phyloP scores from a whole-genome alignment of 2,888 invertebrate genomes.

The Oxytorus armatus region DNA sequence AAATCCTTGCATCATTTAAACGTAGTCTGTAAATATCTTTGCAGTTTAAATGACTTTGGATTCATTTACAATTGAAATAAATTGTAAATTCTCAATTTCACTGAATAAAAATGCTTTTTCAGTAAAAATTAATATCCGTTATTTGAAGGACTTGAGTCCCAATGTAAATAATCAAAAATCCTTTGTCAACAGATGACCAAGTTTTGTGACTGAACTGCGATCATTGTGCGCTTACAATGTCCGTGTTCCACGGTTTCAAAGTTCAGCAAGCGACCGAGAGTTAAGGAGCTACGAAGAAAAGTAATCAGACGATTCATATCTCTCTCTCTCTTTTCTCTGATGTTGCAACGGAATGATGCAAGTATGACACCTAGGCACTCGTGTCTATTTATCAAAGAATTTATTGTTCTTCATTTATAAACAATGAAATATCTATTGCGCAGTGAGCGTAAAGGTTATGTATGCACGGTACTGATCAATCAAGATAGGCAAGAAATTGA shows the following conservation, averaged over 20 bases:
- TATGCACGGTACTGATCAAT: background rate
- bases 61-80: too few relatives aligned
- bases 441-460: constrained; percentile 35
- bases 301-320: constrained; percentile 48
- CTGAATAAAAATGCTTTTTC: too few relatives aligned
- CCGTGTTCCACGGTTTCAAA: background rate
- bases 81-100: too few relatives aligned
- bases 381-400: constrained; percentile 20
- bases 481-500: background rate
- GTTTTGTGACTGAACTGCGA: background rate
- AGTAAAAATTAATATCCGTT: too few relatives aligned
- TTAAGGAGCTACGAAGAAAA: constrained; percentile 48
- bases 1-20: too few relatives aligned
- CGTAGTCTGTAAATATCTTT: too few relatives aligned
- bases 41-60: too few relatives aligned
- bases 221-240: constrained; percentile 34
- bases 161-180: constrained; percentile 2
- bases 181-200: background rate
- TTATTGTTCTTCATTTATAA: constrained; percentile 26
- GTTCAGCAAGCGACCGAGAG: constrained; percentile 38
- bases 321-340: background rate
- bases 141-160: background rate
- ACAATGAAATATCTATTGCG: constrained; percentile 2
- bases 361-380: background rate
- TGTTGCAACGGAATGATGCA: constrained; percentile 43